These are phyloP conservation scores for Hafferia zeledoni DNA, from an alignment of 2,797 vertebrate genomes.

Conservation along the genomic window DNA sequence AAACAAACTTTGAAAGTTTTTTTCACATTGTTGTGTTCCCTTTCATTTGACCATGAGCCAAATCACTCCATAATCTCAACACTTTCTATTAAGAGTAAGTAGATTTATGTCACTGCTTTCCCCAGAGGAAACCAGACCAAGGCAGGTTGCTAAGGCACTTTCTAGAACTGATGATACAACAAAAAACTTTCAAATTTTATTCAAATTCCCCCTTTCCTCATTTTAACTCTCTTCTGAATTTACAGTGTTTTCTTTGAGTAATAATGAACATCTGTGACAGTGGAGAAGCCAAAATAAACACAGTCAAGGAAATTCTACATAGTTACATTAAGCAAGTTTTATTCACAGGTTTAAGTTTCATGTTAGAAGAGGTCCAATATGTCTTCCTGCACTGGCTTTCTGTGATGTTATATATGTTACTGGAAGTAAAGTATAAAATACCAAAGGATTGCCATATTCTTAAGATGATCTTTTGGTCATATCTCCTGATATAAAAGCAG, in stretches of 20 bases:
- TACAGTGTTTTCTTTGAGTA: constrained; percentile 54
- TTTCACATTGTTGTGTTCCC: constrained; percentile 15
- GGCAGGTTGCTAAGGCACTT: background rate
- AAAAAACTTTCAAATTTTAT: constrained; percentile 21
- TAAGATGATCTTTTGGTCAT: background rate
- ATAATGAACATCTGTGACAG: constrained; percentile 73
- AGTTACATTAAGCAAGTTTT: constrained; percentile 66
- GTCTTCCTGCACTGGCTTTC: constrained; percentile 15
- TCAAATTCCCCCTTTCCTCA: background rate
- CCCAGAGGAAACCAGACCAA: constrained; percentile 63
- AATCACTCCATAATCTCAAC: constrained; percentile 62
- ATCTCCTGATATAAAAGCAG: constrained; percentile 18
- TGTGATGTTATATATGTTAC: background rate
- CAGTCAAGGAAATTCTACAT: constrained; percentile 62
- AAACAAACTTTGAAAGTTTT: constrained; percentile 63
- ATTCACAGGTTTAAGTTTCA: constrained; percentile 60
- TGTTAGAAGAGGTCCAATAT: constrained; percentile 34
- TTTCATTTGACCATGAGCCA: constrained; percentile 46
- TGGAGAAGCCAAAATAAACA: constrained; percentile 71
- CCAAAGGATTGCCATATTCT: background rate
- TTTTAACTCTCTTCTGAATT: constrained; percentile 6
- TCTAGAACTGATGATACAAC: constrained; percentile 18
- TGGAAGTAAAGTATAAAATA: background rate
- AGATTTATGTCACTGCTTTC: constrained; percentile 60
- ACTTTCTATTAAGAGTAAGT: constrained; percentile 55